Evolutionary conservation across 2,113 vertebrate species (phyloP), one percentile per base, ranked within the genome.

Genomic region (Orthochromis malagaraziensis): DNA sequence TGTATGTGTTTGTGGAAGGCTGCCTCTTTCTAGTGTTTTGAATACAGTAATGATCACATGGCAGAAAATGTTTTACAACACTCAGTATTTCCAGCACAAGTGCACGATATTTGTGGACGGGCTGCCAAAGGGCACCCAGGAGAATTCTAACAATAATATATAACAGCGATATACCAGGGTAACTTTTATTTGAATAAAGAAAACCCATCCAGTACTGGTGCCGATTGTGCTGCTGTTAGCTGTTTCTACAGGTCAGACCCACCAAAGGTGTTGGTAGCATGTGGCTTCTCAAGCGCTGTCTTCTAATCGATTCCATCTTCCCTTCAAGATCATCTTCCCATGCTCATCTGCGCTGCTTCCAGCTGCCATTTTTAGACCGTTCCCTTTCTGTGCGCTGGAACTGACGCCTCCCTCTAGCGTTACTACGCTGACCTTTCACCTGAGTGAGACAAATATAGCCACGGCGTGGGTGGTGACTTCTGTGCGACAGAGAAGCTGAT

Each of bases 371-470:
- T 42, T 42, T 70, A 70, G 1, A 70, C 7, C 8, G 12, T 21
- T 70, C 3, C 3, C 35, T 42, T 70, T 70, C 35, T 42, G 2
- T 0, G 35, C 65, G 13, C 38, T 42, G 3, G 5, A 40, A 24
- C 65, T 38, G 19, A 12, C 4, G 31, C 60, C 60, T 35, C 31
- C 58, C 11, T 68, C n/a, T 21, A 70, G n/a, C 5, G 8, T 26
- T 26, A 73, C 40, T 16, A 45, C 4, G 8, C 21, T 3, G 33
- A 68, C 63, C 33, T 68, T 68, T 38, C 63, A 38, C 33, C 63
- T 0, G 11, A 17, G 14, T 0, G 14, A 0, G 40, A 45, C 40
- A 29, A 17, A 47, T 26, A 26, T 11, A 45, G 0, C 21, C 40
- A 29, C 16, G 24, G 40, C 1, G 21, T 75, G 1, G 68, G 68